Evolutionary conservation across 2,113 vertebrate genomes (phyloP).

Genomic region (Hydrochoerus hydrochaeris): DNA sequence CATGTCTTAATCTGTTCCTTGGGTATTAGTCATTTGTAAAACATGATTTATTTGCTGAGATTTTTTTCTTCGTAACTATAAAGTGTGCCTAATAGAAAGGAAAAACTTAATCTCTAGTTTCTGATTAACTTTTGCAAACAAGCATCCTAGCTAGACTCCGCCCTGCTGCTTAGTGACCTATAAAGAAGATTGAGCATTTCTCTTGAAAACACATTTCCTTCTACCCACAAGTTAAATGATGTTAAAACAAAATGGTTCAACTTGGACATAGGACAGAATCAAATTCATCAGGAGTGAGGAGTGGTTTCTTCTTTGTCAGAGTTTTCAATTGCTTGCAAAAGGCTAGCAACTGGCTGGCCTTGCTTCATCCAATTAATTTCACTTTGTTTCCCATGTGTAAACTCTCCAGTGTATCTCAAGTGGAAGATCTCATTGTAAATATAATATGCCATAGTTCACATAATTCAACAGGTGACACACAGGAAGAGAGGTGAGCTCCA

Average conservation of each 20-base stretch:
- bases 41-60: slow-evolving; percentile 51
- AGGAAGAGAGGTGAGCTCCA: background rate
- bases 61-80: slow-evolving; percentile 44
- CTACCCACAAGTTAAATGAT: fast-evolving
- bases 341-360: fast-evolving
- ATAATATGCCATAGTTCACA: fast-evolving
- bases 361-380: background rate
- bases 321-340: too few species aligned
- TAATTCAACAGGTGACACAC: background rate
- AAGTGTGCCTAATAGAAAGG: slow-evolving; percentile 1
- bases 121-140: slow-evolving; percentile 16
- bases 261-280: background rate
- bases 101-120: slow-evolving; percentile 46
- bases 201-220: background rate
- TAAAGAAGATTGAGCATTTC: background rate
- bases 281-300: background rate
- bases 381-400: background rate
- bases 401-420: background rate
- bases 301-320: background rate
- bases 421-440: background rate
- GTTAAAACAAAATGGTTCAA: background rate
- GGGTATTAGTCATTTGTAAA: slow-evolving; percentile 68
- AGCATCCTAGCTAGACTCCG: background rate
- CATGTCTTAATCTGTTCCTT: slow-evolving; percentile 49
- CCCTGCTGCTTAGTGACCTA: background rate